Conservation (phyloP, 2,113 vertebrate species). For the Clarias magur region DNA sequence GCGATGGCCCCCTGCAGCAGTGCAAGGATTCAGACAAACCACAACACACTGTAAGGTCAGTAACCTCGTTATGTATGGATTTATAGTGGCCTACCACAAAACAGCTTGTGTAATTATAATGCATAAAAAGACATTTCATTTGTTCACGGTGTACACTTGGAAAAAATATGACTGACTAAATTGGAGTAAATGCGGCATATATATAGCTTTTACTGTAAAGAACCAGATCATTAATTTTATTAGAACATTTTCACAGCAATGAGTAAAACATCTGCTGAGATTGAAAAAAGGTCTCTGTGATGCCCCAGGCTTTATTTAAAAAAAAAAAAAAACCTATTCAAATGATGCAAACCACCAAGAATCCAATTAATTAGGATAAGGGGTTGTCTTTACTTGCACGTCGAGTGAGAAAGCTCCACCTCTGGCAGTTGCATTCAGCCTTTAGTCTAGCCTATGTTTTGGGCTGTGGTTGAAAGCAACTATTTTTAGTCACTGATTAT, state of each 20-base stretch:
- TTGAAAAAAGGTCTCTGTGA: background rate
- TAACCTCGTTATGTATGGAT: slow-evolving; percentile 31
- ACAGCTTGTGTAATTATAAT: background rate
- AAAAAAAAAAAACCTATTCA: background rate
- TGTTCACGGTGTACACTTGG: background rate
- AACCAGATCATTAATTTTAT: no score
- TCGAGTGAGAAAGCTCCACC: background rate
- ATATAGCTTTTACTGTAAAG: background rate
- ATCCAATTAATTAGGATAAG: background rate
- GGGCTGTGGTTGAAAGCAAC: background rate
- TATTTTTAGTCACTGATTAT: background rate
- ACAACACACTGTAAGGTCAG: slow-evolving; percentile 44
- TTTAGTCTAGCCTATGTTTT: background rate
- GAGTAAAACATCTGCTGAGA: background rate
- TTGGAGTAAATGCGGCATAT: background rate
- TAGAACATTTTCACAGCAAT: background rate
- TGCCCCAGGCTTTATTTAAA: background rate
- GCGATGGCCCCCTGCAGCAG: background rate
- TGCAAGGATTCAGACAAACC: slow-evolving; percentile 15
- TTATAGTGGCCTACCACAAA: slow-evolving; percentile 1
- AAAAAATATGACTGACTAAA: background rate
- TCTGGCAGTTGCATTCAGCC: background rate
- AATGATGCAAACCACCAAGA: background rate
- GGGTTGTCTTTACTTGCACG: background rate
- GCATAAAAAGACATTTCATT: background rate